These are phyloP conservation scores for Plectropomus leopardus DNA, from an alignment of 2,113 vertebrate genomes.

Conservation along the genomic window DNA sequence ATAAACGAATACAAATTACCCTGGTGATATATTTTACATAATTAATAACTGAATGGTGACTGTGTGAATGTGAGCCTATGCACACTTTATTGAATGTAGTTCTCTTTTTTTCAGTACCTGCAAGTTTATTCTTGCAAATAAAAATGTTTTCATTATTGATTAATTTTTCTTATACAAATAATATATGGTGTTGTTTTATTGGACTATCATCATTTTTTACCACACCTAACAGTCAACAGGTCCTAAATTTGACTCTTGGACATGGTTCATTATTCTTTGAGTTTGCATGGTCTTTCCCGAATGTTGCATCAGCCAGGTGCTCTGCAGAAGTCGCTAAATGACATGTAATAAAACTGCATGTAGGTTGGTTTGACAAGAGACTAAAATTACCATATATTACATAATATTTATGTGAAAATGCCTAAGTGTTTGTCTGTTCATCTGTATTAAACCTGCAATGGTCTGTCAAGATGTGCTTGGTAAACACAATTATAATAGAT, in stretches of 20 bases:
- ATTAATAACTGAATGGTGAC: no score
- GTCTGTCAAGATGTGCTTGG: not conserved
- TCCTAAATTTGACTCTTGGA: not conserved
- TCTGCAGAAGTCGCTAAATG: not conserved
- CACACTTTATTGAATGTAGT: no score
- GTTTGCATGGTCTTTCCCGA: not conserved
- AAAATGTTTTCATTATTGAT: no score
- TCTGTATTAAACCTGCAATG: not conserved
- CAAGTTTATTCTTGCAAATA: no score
- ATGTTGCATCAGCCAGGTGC: not conserved
- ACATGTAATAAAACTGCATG: not conserved
- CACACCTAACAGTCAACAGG: not conserved
- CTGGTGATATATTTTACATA: no score
- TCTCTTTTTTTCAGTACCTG: no score
- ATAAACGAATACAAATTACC: no score
- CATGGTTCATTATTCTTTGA: not conserved
- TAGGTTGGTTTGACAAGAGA: not conserved
- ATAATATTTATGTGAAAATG: not conserved
- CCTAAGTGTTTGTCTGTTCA: not conserved
- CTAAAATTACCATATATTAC: not conserved
- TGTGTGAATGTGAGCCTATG: no score
- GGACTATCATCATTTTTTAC: no score
- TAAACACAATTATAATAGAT: not conserved
- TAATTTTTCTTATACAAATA: not conserved
- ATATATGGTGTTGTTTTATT: not conserved